phyloP scores from a whole-genome alignment of 2,888 invertebrate species.

The Prosapia bicincta region DNA sequence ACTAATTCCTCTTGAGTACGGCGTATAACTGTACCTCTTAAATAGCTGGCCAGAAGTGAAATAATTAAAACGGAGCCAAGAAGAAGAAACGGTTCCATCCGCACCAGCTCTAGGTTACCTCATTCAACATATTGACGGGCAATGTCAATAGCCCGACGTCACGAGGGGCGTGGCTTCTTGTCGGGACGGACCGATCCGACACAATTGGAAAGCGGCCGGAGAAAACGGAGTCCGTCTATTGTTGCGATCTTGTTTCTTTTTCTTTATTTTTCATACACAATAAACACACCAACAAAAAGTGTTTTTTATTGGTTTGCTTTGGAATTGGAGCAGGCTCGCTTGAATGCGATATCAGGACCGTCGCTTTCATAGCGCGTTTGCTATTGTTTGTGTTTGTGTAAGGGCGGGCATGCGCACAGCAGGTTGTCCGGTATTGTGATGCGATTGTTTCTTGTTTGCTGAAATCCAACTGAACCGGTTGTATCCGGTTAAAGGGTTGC shows the following conservation, averaged over 20 bases:
- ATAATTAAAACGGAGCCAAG: not conserved
- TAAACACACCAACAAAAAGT: conserved; percentile 12
- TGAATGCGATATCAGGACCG: conserved; percentile 7
- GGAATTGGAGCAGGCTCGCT: not conserved
- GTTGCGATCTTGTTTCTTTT: conserved; percentile 20
- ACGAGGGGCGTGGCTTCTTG: not conserved
- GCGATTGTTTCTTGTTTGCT: conserved; percentile 18
- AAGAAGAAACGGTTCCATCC: not conserved
- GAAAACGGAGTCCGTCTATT: conserved; percentile 10
- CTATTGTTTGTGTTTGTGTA: conserved; percentile 5
- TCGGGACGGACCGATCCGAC: not conserved
- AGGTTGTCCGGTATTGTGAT: conserved; percentile 18
- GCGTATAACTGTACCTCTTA: too few relatives aligned
- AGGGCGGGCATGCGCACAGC: conserved; percentile 21
- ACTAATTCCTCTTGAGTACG: too few relatives aligned
- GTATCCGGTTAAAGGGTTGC: conserved; percentile 14
- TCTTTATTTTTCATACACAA: conserved; percentile 11
- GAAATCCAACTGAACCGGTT: conserved; percentile 26
- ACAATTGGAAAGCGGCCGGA: conserved; percentile 13
- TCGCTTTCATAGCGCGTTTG: not conserved
- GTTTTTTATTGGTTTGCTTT: conserved; percentile 19
- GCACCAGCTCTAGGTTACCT: not conserved
- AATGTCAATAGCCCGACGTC: not conserved
- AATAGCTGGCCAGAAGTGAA: too few relatives aligned
- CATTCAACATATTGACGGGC: not conserved